Base-by-base conservation (phyloP, 1,140 invertebrate species). In the Hydropsyche tenuis region DNA sequence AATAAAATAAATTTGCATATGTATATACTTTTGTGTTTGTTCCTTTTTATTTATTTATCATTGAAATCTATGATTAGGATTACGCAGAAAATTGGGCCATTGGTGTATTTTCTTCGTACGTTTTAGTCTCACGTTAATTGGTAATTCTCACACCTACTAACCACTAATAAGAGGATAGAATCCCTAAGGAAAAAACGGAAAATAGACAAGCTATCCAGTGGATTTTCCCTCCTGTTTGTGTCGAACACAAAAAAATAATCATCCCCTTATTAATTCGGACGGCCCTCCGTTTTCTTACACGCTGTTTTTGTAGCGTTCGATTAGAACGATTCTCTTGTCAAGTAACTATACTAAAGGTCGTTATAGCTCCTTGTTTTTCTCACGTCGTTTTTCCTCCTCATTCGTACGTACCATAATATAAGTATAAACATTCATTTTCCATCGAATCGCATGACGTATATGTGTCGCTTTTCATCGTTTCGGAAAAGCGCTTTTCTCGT, bases 141-240 rank as follows among this genome's bases (percentile, higher is more conserved):
- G 45, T 68, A 68, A 68, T 68, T 48, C 22, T 27, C 65, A 14
- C 12, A n/a, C 11, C 9, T 37, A 68, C 37, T 51, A 51, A 1
- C 22, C 11, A 42, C 65, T 68, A 68, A 68, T 68, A 68, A 51
- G 65, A 20, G 43, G 25, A 20, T 11, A 68, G 30, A 37, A 37
- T 37, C 30, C 30, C 9, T 9, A 9, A 37, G 30, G 9, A 9
- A 37, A 9, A 37, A 9, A 3, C 30, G 30, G 30, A 9, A 37
- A 37, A 37, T 37, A 37, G 30, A 37, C 30, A 37, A 9, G 9
- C 30, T 3, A 37, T 37, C 30, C 3, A 37, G 30, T 37, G 30
- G 30, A 53, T 53, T 53, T 53, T 60, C 56, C 23, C 22, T 23
- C 30, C 9, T 37, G 30, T 37, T 37, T 37, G 9, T 37, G 3